A percentile compares a stretch with the other conserved stretches of the same genome.
Evolutionary conservation across 2,888 invertebrate genomes (phyloP).

Genomic region (Diploptera punctata): DNA sequence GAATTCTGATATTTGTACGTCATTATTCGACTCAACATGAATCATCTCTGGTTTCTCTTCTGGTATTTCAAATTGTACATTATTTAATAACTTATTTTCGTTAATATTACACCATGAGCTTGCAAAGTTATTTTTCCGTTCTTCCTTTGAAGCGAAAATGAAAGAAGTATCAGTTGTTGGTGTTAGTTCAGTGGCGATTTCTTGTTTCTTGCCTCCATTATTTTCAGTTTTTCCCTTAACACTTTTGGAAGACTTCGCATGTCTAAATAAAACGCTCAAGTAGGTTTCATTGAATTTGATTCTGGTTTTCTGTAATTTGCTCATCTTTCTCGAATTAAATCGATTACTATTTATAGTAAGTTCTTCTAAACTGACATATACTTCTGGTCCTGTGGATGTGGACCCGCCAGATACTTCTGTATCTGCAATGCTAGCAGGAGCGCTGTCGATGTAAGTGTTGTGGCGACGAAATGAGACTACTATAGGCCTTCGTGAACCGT

Average conservation of each 20-base stretch:
- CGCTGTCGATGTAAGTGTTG: neutral
- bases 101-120: neutral
- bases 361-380: conserved; percentile 28
- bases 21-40: too few relatives aligned
- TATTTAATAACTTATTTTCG: too few relatives aligned
- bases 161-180: neutral
- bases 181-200: neutral
- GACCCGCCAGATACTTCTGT: neutral
- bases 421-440: neutral
- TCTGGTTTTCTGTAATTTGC: neutral
- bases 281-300: neutral
- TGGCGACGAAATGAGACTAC: conserved; percentile 53
- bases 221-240: neutral
- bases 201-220: neutral
- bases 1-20: neutral
- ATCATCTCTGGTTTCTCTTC: too few relatives aligned
- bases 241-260: neutral
- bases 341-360: neutral
- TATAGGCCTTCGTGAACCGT: conserved; percentile 50
- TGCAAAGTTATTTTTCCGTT: too few relatives aligned
- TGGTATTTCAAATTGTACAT: neutral
- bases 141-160: too few relatives aligned
- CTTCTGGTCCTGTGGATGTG: conserved; percentile 10
- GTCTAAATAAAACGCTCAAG: neutral
- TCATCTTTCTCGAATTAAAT: neutral